Evolutionary conservation across 2,797 vertebrate genomes (phyloP).

Genomic region (Anabacerthia variegaticeps): DNA sequence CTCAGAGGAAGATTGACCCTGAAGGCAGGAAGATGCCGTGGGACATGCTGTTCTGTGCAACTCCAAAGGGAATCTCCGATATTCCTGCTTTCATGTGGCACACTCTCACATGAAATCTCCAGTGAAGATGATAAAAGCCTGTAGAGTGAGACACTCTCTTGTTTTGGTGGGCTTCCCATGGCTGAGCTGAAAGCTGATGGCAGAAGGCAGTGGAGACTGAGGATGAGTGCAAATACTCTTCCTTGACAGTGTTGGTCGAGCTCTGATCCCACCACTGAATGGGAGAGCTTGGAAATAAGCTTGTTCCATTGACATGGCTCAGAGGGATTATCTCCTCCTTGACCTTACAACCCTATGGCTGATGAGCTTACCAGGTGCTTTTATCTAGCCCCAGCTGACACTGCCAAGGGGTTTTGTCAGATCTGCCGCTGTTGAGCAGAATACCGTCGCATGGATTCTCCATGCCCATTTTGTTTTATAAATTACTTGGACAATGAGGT

Average conservation of each 20-base stretch:
- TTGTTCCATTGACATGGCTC: constrained; percentile 54
- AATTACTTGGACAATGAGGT: constrained; percentile 48
- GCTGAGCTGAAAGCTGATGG: neutral
- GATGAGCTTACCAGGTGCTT: constrained; percentile 69
- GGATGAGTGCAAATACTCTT: neutral
- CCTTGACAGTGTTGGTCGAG: neutral
- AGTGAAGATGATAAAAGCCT: neutral
- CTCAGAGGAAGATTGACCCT: neutral
- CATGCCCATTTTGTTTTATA: constrained; percentile 54
- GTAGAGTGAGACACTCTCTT: neutral
- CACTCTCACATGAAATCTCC: neutral
- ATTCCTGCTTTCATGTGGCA: neutral
- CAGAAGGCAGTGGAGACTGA: neutral
- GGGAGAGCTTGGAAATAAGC: constrained; percentile 43
- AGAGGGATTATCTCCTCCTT: constrained; percentile 66
- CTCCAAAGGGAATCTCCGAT: neutral
- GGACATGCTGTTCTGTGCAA: neutral
- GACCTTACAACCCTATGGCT: constrained; percentile 64
- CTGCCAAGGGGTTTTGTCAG: constrained; percentile 53
- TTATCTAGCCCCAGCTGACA: constrained; percentile 62
- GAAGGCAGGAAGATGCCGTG: neutral
- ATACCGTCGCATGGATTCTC: constrained; percentile 53
- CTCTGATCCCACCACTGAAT: constrained; percentile 16
- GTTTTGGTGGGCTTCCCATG: neutral
- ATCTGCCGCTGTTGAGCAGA: constrained; percentile 39